phyloP scores from a whole-genome alignment of 2,797 vertebrate genomes.

The Bradypodion ventrale region DNA sequence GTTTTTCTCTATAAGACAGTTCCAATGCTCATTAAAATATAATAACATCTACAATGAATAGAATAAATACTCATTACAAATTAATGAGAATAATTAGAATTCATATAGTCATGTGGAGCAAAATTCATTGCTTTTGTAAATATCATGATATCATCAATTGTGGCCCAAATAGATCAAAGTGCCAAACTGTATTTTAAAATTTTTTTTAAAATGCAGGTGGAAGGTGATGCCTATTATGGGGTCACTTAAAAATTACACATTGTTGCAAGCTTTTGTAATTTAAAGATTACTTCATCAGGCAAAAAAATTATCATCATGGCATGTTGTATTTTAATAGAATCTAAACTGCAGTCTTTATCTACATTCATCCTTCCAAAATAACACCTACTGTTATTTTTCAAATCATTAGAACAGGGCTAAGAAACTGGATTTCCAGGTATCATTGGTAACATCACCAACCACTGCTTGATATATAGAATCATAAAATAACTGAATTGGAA shows the following conservation, averaged over 20 bases:
- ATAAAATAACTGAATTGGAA: no score
- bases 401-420: neutral
- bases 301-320: no score
- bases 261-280: no score
- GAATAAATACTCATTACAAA: slow-evolving; percentile 51
- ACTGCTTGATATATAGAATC: no score
- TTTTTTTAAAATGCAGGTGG: no score
- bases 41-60: slow-evolving; percentile 57
- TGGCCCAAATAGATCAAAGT: neutral
- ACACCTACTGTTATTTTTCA: neutral
- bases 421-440: neutral
- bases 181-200: neutral
- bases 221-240: no score
- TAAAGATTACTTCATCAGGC: no score
- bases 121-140: slow-evolving; percentile 15
- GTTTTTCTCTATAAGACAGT: slow-evolving; percentile 40
- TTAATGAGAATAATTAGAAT: slow-evolving; percentile 61
- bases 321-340: neutral
- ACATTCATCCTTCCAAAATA: neutral
- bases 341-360: neutral
- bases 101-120: slow-evolving; percentile 39
- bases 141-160: neutral
- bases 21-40: slow-evolving; percentile 62
- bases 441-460: no score
- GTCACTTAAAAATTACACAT: no score